Base-by-base conservation (phyloP, 1,140 invertebrate species). In the Nasonia giraulti region DNA sequence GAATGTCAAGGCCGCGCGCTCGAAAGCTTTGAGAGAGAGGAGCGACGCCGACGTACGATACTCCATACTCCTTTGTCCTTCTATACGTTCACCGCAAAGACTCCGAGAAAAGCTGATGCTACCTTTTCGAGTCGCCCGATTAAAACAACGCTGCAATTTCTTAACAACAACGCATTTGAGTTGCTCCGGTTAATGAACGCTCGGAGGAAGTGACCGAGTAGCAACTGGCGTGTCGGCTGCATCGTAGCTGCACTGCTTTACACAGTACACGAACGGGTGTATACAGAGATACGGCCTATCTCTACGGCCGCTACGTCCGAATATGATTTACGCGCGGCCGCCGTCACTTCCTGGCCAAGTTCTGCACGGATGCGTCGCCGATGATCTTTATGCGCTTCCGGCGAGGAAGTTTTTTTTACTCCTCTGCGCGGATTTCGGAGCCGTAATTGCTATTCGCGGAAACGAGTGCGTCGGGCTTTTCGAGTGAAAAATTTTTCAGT, bases 301-400 rank as follows among this genome's bases (percentile, higher is more conserved):
- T 62, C 55, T 62, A 62, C 55, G 55, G 55, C 55, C 5, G 20
- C 31, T 71, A 71, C 68, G 55, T 71, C 68, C 68, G 68, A 71
- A 75, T 75, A 40, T 75, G 73, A 75, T 75, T 75, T 75, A 75
- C 73, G 73, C 33, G 73, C 37, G 14, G 7, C 33, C 73, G 33
- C 31, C 17, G 10, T 33, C n/a, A 23, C 33, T 78, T 14, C 31
- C 55, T 37, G 47, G 20, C 20, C 23, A 33, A 27, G 69, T 27
- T 33, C 31, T 71, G 23, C 69, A 71, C 69, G 23, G 69, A 71
- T 71, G 69, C 55, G 55, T 62, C 55, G 20, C 55, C 55, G 55
- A 62, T 62, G 55, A 62, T 62, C 55, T 62, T 62, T 62, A 62
- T 62, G 20, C 55, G 20, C 55, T 62, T 62, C 55, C 55, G 55